Conservation (phyloP, 2,113 vertebrate species). For the Lathamus discolor region DNA sequence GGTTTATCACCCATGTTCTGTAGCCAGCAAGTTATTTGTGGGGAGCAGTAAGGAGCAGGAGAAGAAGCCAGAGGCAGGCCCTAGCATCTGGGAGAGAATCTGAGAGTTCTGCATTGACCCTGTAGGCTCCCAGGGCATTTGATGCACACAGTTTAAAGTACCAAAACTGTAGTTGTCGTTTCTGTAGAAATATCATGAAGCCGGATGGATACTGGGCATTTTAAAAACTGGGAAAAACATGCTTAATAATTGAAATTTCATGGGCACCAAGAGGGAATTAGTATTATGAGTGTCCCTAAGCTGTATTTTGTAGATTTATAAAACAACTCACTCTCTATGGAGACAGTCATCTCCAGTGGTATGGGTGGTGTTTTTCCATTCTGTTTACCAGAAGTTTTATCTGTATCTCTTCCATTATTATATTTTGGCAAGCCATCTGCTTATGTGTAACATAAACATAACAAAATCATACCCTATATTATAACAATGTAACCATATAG, state of each 20-base stretch:
- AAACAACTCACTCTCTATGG: fast-evolving
- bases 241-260: background rate
- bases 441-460: background rate
- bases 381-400: background rate
- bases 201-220: background rate
- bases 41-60: background rate
- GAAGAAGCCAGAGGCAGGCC: background rate
- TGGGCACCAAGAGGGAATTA: background rate
- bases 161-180: background rate
- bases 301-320: background rate
- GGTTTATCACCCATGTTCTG: background rate
- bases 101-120: background rate
- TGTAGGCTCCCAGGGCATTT: background rate
- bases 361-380: background rate
- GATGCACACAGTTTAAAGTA: background rate
- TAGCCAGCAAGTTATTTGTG: background rate
- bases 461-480: background rate
- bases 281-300: background rate
- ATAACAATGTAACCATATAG: background rate
- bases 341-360: background rate
- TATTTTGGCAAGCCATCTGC: background rate
- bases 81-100: background rate
- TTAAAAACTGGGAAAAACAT: background rate
- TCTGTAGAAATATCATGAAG: background rate
- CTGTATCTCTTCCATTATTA: background rate